Evolutionary conservation across 2,888 invertebrate species (phyloP).

Genomic region (Standfussiana lucernea): DNA sequence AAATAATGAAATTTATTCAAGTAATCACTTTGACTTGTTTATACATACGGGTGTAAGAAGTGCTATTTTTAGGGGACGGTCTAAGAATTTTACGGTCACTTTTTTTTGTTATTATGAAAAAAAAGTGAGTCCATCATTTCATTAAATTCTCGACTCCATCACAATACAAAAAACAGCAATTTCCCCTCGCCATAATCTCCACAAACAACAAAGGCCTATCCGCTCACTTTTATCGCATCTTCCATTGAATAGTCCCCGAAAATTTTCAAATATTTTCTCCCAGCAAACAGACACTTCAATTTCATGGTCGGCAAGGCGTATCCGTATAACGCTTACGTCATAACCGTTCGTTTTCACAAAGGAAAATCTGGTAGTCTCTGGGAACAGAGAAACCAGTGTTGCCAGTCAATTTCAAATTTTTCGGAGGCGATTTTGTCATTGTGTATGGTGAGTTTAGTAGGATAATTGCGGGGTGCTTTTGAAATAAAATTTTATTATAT

Average conservation of each 20-base stretch:
- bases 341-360: slow-evolving; percentile 59
- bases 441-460: background rate
- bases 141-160: slow-evolving; percentile 4
- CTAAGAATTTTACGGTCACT: no score
- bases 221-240: slow-evolving; percentile 22
- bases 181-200: slow-evolving; percentile 5
- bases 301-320: slow-evolving; percentile 56
- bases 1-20: no score
- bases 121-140: slow-evolving; percentile 8
- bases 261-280: slow-evolving; percentile 56
- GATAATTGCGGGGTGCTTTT: background rate
- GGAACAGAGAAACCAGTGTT: slow-evolving; percentile 45
- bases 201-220: slow-evolving; percentile 17
- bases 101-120: no score
- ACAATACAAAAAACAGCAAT: slow-evolving; percentile 12
- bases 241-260: slow-evolving; percentile 10
- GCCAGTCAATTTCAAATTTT: slow-evolving; percentile 62
- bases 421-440: background rate
- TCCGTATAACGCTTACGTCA: slow-evolving; percentile 57
- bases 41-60: no score
- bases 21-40: no score
- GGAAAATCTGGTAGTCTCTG: slow-evolving; percentile 55
- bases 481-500: background rate
- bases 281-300: slow-evolving; percentile 55
- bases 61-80: no score